Base-by-base conservation (phyloP, 2,888 invertebrate genomes). In the Calameuta pallipes region DNA sequence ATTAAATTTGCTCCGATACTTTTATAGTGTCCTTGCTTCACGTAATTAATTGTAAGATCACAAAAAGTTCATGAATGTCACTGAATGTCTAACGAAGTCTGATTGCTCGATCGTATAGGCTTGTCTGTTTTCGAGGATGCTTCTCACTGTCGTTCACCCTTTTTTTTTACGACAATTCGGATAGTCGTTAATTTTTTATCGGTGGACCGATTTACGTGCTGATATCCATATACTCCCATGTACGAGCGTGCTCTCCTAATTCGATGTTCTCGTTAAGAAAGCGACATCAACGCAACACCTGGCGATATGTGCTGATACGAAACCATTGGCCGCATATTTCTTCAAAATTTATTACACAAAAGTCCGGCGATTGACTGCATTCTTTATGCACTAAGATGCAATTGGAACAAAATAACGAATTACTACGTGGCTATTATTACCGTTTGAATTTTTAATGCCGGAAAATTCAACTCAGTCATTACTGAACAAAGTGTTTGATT, bases 221-320 rank as follows among this genome's bases (percentile, higher is more conserved):
- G 86, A 89, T 88, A 88, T 87, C 85, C 83, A 81, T 82, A 85
- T 85, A 86, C 85, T 86, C 87, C 86, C 87, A 82, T 84, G 83
- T 86, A 88, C 88, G 87, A 88, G 87, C 88, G 88, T 85, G 85
- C 85, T 86, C 85, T 86, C 86, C 87, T 89, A 89, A 89, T 89
- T 89, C 87, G 88, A 86, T 87, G 84, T 86, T 87, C 85, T 86
- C 83, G 56, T 56, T 56, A 56, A 56, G 56, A 56, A 9, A 56
- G 56, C 56, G 9, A 56, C 23, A 56, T 56, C 23, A 6, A 23
- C 23, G 56, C 56, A 9, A 56, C 56, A 23, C 56, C 56, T 56
- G 56, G 56, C 23, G 56, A 9, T 56, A 23, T 56, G 23, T 9
- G 56, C 56, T 56, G 56, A 56, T 56, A 56, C 2, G 23, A 9